Evolutionary conservation across 2,888 invertebrate species (phyloP), one percentile per base, ranked within the genome.

Genomic region (Furcula furcula): DNA sequence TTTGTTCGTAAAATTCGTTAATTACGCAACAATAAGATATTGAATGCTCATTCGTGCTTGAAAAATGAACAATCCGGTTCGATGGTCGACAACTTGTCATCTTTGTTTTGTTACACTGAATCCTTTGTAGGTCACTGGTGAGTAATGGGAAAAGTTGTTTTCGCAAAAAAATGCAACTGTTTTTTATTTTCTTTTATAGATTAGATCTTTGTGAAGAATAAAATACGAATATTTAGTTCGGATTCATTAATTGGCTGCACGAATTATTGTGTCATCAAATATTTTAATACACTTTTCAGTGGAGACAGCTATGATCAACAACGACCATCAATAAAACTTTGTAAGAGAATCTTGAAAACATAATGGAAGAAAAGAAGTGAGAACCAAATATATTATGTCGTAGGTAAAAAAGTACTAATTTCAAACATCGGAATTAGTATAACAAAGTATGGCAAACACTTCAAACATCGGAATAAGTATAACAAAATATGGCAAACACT

Each of bases 1-100:
- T 55, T 59, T 57, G 54, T 49, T 50, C 38, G 40, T 55, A 52
- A 60, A 65, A 54, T 60, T 64, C 40, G 49, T 53, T 49, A 59
- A 56, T 65, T 46, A 55, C 47, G 54, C 41, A 65, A 64, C 49
- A 29, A 31, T 33, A 37, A 37, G 42, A 40, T 42, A 42, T 43
- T 42, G 37, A 51, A 40, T 53, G 46, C 19, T 50, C 51, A 30
- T 38, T 62, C 63, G 55, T 62, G 61, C 61, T 57, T 61, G 62
- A 59, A 61, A 56, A 55, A 57, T 48, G 36, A 41, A 45, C 40
- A 47, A 43, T 45, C 40, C 36, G 38, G 40, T 53, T 31, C 28
- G 38, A 18, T 9, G 31, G 34, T 36, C 42, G 46, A 41, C 42
- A 36, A 46, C 40, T 52, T 46, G 47, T 46, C 52, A 56, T 56